phyloP scores from a whole-genome alignment of 2,888 invertebrate species.

The Harpagoxenus sublaevis region DNA sequence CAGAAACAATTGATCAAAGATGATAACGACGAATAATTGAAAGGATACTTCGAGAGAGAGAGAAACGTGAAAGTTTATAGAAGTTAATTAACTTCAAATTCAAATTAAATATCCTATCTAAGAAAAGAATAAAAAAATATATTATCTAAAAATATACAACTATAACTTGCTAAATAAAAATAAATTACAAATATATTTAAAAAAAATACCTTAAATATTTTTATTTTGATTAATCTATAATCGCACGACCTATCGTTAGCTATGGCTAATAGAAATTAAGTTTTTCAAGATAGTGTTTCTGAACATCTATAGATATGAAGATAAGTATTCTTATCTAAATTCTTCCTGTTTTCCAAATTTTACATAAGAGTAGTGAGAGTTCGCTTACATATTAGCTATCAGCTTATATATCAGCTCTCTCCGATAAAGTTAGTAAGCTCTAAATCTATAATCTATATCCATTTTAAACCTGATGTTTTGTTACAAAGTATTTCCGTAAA shows the following conservation, averaged over 20 bases:
- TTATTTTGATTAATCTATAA: neutral
- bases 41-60: neutral
- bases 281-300: too few species aligned
- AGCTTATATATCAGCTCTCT: too few species aligned
- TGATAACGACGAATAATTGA: neutral
- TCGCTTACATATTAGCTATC: too few species aligned
- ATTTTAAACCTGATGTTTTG: neutral
- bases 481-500: too few species aligned
- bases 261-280: neutral
- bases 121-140: neutral
- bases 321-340: neutral
- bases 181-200: neutral
- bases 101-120: too few species aligned
- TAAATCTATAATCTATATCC: too few species aligned
- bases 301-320: neutral
- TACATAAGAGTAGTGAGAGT: too few species aligned
- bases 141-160: neutral
- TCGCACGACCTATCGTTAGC: neutral
- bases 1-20: neutral
- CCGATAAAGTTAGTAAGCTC: too few species aligned
- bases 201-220: neutral
- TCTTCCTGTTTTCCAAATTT: neutral
- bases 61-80: neutral
- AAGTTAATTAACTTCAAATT: neutral
- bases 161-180: neutral